These are phyloP conservation scores for Microdon myrmicae DNA, from an alignment of 2,888 invertebrate genomes.

Conservation along the genomic window DNA sequence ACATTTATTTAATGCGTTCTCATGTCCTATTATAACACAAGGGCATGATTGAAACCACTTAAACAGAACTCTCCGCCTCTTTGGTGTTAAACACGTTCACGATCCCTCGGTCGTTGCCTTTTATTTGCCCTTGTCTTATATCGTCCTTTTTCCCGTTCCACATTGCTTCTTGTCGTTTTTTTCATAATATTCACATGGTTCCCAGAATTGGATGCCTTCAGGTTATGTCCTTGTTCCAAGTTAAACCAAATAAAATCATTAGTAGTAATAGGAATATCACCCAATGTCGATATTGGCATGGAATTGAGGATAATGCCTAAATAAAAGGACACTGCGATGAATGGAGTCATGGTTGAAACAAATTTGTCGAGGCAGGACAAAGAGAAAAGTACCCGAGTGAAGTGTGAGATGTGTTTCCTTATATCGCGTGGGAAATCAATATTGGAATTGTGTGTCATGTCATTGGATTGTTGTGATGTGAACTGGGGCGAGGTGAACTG, in stretches of 20 bases:
- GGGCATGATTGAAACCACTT: constrained; percentile 53
- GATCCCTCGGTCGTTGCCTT: constrained; percentile 21
- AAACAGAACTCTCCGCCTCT: constrained; percentile 46
- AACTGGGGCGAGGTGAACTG: constrained; percentile 48
- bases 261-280: constrained; percentile 45
- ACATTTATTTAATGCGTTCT: constrained; percentile 49
- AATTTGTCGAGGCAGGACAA: too few species aligned
- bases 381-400: too few species aligned
- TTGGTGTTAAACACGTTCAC: constrained; percentile 44
- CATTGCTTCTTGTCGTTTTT: constrained; percentile 11
- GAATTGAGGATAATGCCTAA: constrained; percentile 45
- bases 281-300: constrained; percentile 36
- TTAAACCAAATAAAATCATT: constrained; percentile 51
- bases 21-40: constrained; percentile 50
- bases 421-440: constrained; percentile 52
- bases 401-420: constrained; percentile 16
- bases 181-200: background rate
- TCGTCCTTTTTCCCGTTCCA: constrained; percentile 17
- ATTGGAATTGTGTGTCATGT: constrained; percentile 48
- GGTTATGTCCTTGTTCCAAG: constrained; percentile 27
- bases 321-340: constrained; percentile 34
- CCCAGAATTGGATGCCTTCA: constrained; percentile 12
- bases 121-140: constrained; percentile 22
- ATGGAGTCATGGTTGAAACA: too few species aligned
- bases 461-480: constrained; percentile 46